These are phyloP conservation scores for Noturus placidus DNA, from an alignment of 2,113 vertebrate species.

Conservation along the genomic window DNA sequence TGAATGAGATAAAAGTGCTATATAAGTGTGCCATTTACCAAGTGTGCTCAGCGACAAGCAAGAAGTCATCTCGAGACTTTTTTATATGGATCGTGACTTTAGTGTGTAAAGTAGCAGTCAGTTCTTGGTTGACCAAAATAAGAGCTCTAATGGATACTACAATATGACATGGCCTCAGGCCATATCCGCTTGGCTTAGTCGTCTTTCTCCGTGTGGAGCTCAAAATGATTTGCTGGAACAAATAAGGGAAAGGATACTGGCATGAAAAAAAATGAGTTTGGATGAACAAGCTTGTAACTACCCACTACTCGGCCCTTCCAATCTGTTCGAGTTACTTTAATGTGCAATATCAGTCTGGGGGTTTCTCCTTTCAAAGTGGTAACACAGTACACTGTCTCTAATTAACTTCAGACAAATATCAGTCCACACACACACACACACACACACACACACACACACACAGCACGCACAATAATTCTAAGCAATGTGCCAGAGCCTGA, in stretches of 20 bases:
- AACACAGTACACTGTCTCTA: conserved; percentile 32
- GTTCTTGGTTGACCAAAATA: conserved; percentile 48
- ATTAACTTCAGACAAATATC: conserved; percentile 54
- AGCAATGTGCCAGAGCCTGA: conserved; percentile 33
- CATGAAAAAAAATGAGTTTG: conserved; percentile 1
- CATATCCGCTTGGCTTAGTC: conserved; percentile 45
- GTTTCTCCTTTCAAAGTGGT: conserved; percentile 14
- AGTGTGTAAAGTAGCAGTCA: conserved; percentile 51
- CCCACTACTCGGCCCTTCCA: neutral
- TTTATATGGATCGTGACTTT: conserved; percentile 38
- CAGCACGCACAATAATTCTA: conserved; percentile 13
- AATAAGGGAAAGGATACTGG: conserved; percentile 12
- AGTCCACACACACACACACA: conserved; percentile 22
- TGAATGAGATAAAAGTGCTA: too few species aligned
- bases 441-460: conserved; percentile 23
- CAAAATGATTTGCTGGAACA: conserved; percentile 17
- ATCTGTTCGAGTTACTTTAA: conserved; percentile 23
- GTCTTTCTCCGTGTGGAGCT: neutral
- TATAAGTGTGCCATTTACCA: too few species aligned
- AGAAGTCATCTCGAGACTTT: neutral
- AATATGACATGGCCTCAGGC: conserved; percentile 51
- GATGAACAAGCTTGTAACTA: conserved; percentile 3
- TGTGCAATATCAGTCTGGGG: conserved; percentile 3
- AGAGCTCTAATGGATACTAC: conserved; percentile 53
- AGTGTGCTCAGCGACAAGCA: neutral